Base-by-base conservation (phyloP, 2,888 invertebrate genomes). In the Agrypnus murinus region DNA sequence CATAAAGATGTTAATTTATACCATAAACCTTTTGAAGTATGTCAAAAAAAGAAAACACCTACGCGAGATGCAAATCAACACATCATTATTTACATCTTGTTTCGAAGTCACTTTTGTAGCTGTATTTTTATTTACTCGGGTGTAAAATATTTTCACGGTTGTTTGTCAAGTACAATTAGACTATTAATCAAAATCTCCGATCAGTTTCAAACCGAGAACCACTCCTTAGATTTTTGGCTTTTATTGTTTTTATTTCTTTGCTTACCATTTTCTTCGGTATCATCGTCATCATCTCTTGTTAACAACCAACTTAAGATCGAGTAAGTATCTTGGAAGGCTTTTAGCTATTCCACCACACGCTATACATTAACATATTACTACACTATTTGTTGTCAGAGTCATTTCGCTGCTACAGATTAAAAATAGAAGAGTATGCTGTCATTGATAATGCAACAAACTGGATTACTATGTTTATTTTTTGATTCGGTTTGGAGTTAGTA, bases 61-160 rank as follows among this genome's bases (percentile, higher is more conserved):
- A 74, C 72, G 71, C 72, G 72, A 77, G 75, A 80, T 78, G 75
- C 73, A 78, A 78, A 79, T 79, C 76, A 78, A 76, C 78, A 73
- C 77, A 72, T 78, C 77, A 72, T 78, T 77, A 80, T 77, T 78
- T 78, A 76, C 77, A 77, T 75, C 78, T 77, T 72, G 74, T 76
- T 77, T 77, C 69, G 74, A 74, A 77, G 75, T 76, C 74, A 74
- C 72, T 77, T 25, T 58, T 69, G 72, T 65, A 69, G 58, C 66
- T 74, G 73, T 74, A 73, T 74, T 76, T 75, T 79, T 79, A 80
- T 81, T 81, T 80, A 80, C 78, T 77, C 73, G 73, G 72, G 77
- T 78, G 79, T 81, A 80, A 80, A 77, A 73, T 77, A 71, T 78
- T 77, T 80, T 79, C 79, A 80, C 77, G 78, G 77, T 76, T 78